A percentile compares a stretch with the other conserved stretches of the same genome.
These are phyloP conservation scores for Drosophila greeni DNA, from an alignment of 2,888 invertebrate genomes.

Conservation along the genomic window DNA sequence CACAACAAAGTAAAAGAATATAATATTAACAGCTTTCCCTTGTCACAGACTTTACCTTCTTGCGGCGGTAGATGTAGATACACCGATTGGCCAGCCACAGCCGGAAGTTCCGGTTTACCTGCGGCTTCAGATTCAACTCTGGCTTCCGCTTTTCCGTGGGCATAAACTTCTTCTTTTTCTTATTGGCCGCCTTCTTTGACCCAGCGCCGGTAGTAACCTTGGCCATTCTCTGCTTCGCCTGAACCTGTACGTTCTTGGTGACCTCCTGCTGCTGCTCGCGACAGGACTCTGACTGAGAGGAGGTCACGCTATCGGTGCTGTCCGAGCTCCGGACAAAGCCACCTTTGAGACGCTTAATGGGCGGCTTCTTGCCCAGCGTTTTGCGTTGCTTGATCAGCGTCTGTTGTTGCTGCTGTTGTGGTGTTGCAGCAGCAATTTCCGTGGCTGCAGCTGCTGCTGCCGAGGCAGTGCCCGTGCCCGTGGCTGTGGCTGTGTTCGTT, in stretches of 20 bases:
- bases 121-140: slow-evolving; percentile 38
- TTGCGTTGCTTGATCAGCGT: not conserved
- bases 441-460: not conserved
- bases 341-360: not conserved
- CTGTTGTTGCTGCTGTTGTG: not conserved
- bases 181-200: slow-evolving; percentile 11
- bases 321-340: slow-evolving; percentile 9
- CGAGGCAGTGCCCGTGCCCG: not conserved
- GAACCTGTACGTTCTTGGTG: not conserved
- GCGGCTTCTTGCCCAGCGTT: not conserved
- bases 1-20: too few species aligned
- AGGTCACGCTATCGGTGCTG: slow-evolving; percentile 12
- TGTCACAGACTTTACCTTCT: slow-evolving; percentile 46
- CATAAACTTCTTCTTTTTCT: slow-evolving; percentile 48
- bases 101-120: slow-evolving; percentile 61
- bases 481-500: not conserved
- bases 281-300: slow-evolving; percentile 17
- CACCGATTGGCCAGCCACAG: slow-evolving; percentile 69
- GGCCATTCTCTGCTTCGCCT: slow-evolving; percentile 5
- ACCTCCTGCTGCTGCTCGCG: slow-evolving; percentile 3
- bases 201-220: not conserved
- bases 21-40: too few species aligned
- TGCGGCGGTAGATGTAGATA: slow-evolving; percentile 67
- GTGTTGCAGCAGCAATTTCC: not conserved
- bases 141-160: slow-evolving; percentile 40